Percentiles rank a stretch among this genome's conserved stretches.
Conservation (phyloP, 2,113 vertebrate species). For the Cyprinodon brontotheroides region DNA sequence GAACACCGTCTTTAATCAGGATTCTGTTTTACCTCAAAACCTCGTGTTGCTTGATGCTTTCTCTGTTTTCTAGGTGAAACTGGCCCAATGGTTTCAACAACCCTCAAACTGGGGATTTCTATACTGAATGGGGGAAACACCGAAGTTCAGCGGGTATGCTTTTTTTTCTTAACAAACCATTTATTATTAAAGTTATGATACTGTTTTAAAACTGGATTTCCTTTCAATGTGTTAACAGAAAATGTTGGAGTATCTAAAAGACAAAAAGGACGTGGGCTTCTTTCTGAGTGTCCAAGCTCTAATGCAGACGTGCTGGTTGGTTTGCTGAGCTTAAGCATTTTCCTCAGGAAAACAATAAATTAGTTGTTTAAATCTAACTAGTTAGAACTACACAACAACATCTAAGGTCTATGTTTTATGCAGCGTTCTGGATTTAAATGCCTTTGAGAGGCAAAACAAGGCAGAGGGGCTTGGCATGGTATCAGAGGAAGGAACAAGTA, state of each 20-base stretch:
- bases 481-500: slow-evolving; percentile 93
- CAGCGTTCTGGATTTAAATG: slow-evolving; percentile 94
- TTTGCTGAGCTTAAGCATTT: background rate
- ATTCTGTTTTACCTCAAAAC: background rate
- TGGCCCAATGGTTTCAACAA: slow-evolving; percentile 92
- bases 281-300: slow-evolving; percentile 91
- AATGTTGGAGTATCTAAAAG: slow-evolving; percentile 95
- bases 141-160: slow-evolving; percentile 87
- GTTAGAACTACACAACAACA: background rate
- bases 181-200: background rate
- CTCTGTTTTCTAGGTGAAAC: slow-evolving; percentile 82
- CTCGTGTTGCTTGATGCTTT: background rate
- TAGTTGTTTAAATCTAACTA: background rate
- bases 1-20: background rate
- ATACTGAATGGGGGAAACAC: slow-evolving; percentile 92
- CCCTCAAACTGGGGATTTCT: slow-evolving; percentile 93
- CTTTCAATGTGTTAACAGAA: slow-evolving; percentile 76
- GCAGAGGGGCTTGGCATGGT: slow-evolving; percentile 96
- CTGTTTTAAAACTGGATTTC: background rate
- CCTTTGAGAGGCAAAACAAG: slow-evolving; percentile 96
- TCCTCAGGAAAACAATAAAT: background rate
- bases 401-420: slow-evolving; percentile 21
- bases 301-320: slow-evolving; percentile 94
- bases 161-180: background rate
- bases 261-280: slow-evolving; percentile 94